Evolutionary conservation across 2,113 vertebrate genomes (phyloP).

Genomic region (Hepsetus odoe): DNA sequence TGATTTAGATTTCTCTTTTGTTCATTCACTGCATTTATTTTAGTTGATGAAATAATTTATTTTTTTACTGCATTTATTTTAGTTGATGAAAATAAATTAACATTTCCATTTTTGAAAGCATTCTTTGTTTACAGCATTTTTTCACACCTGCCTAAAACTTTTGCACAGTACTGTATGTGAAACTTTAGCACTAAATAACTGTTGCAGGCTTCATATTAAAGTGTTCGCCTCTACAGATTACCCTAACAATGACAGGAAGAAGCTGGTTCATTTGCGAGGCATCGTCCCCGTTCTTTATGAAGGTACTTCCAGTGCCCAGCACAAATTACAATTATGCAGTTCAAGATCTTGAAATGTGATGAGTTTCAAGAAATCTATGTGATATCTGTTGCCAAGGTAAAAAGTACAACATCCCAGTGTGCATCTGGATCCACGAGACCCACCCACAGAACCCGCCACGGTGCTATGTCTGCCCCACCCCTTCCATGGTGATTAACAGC

Average conservation of each 20-base stretch:
- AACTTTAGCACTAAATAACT: not conserved
- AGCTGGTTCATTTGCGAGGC: conserved; percentile 69
- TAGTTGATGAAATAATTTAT: too few relatives aligned
- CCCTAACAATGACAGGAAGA: conserved; percentile 70
- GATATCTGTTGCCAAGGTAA: conserved; percentile 55
- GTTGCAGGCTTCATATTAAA: not conserved
- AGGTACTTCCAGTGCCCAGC: conserved; percentile 59
- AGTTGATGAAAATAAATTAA: too few relatives aligned
- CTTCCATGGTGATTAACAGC: conserved; percentile 72
- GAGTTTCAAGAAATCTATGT: too few relatives aligned
- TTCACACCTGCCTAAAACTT: too few relatives aligned
- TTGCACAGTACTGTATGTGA: too few relatives aligned
- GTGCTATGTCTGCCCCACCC: conserved; percentile 69
- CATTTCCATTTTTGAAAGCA: too few relatives aligned
- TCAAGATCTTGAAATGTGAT: not conserved
- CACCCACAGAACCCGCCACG: conserved; percentile 71
- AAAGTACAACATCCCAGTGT: conserved; percentile 74
- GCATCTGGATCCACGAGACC: conserved; percentile 76
- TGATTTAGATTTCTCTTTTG: too few relatives aligned
- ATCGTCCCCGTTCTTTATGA: conserved; percentile 72
- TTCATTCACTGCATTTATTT: too few relatives aligned
- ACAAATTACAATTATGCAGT: not conserved
- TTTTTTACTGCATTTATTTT: too few relatives aligned
- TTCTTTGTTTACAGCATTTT: too few relatives aligned
- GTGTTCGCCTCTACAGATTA: conserved; percentile 61